Evolutionary conservation across 2,113 vertebrate species (phyloP).

Genomic region (Oxygymnocypris stewartii): DNA sequence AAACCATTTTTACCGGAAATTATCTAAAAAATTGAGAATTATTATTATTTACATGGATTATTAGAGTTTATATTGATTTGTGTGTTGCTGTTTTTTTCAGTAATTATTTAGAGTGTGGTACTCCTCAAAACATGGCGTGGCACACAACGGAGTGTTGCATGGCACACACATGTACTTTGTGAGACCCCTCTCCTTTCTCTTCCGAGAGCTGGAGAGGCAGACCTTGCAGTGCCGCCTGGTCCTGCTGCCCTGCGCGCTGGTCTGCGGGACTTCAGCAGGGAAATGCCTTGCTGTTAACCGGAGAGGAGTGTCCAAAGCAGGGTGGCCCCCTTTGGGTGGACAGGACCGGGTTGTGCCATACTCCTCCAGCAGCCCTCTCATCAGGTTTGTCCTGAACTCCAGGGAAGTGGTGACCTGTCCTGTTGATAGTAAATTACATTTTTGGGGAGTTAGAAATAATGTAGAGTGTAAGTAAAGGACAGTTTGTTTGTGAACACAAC

Average conservation of each 20-base stretch:
- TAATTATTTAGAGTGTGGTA: slow-evolving; percentile 28
- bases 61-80: too few relatives aligned
- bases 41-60: too few relatives aligned
- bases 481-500: neutral
- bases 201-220: slow-evolving; percentile 5
- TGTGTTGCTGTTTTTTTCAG: too few relatives aligned
- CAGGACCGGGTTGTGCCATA: slow-evolving; percentile 41
- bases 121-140: slow-evolving; percentile 27
- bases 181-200: neutral
- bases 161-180: slow-evolving; percentile 14
- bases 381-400: slow-evolving; percentile 48
- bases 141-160: slow-evolving; percentile 24
- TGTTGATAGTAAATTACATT: neutral
- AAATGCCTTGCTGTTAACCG: slow-evolving; percentile 14
- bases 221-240: slow-evolving; percentile 18
- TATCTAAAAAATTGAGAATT: too few relatives aligned
- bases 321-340: neutral
- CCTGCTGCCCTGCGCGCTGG: neutral
- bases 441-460: neutral
- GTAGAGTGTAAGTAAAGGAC: neutral
- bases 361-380: slow-evolving; percentile 63
- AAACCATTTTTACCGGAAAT: too few relatives aligned
- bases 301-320: slow-evolving; percentile 11
- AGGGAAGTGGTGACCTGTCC: neutral
- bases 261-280: slow-evolving; percentile 22